Evolutionary conservation across 2,888 invertebrate species (phyloP).

Genomic region (Agonopterix arenella): DNA sequence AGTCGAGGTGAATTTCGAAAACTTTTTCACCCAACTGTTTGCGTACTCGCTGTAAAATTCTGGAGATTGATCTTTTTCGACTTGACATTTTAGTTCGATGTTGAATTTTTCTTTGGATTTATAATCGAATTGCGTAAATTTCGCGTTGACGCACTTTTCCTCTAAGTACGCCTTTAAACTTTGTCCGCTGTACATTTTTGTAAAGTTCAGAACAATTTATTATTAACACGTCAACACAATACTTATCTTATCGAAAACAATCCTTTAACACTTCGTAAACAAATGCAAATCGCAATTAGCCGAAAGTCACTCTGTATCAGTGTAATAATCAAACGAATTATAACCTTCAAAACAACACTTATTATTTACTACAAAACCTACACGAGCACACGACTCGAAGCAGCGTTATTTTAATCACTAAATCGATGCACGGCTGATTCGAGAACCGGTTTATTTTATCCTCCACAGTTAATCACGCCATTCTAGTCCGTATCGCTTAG

Average conservation of each 20-base stretch:
- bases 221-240: no score
- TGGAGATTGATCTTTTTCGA: constrained; percentile 12
- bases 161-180: constrained; percentile 19
- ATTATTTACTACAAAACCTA: constrained; percentile 4
- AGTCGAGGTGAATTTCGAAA: constrained; percentile 30
- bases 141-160: constrained; percentile 20
- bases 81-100: constrained; percentile 22
- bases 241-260: no score
- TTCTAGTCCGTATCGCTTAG: no score
- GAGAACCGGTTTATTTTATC: constrained; percentile 2
- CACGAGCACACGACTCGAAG: background rate
- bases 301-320: no score
- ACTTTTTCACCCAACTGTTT: constrained; percentile 27
- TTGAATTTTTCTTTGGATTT: constrained; percentile 22
- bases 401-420: background rate
- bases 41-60: constrained; percentile 21
- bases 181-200: constrained; percentile 16
- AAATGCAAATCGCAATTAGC: no score
- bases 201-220: background rate
- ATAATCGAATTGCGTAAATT: constrained; percentile 22
- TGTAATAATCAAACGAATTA: no score
- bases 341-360: no score
- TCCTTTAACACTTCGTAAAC: no score
- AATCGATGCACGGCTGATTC: constrained; percentile 9
- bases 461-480: no score